phyloP scores from a whole-genome alignment of 2,888 invertebrate species.

The Drosophila buzzatii region DNA sequence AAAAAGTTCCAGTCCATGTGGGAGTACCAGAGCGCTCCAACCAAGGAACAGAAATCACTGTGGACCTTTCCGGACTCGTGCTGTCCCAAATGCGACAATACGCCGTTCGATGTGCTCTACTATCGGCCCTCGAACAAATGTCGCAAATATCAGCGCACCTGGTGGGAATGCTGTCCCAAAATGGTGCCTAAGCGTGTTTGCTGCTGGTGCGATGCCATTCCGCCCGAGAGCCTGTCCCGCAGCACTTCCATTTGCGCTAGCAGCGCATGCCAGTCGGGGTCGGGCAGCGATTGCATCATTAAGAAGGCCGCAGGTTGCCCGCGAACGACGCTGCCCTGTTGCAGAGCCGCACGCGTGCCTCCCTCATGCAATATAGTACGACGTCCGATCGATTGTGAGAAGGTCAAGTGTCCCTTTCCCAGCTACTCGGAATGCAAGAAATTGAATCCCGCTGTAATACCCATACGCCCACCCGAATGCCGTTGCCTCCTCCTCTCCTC shows the following conservation, averaged over 20 bases:
- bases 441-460: constrained; percentile 15
- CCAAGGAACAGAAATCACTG: fast-evolving
- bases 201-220: constrained; percentile 42
- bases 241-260: fast-evolving
- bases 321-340: constrained; percentile 51
- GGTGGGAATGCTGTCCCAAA: constrained; percentile 64
- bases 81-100: constrained; percentile 22
- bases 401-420: constrained; percentile 61
- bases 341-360: constrained; percentile 52
- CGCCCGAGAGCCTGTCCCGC: constrained; percentile 24
- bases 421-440: constrained; percentile 64
- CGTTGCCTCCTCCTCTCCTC: constrained; percentile 1
- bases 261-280: neutral
- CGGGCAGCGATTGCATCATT: constrained; percentile 12
- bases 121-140: constrained; percentile 57
- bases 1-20: constrained; percentile 50
- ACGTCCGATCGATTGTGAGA: constrained; percentile 18
- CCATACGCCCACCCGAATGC: constrained; percentile 47
- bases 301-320: constrained; percentile 12
- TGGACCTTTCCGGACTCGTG: constrained; percentile 46
- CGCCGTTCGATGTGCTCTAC: constrained; percentile 60
- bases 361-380: constrained; percentile 9
- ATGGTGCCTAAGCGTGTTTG: constrained; percentile 44
- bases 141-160: constrained; percentile 59
- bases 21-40: neutral